phyloP scores from a whole-genome alignment of 2,797 vertebrate species.

The Thaleichthys pacificus region DNA sequence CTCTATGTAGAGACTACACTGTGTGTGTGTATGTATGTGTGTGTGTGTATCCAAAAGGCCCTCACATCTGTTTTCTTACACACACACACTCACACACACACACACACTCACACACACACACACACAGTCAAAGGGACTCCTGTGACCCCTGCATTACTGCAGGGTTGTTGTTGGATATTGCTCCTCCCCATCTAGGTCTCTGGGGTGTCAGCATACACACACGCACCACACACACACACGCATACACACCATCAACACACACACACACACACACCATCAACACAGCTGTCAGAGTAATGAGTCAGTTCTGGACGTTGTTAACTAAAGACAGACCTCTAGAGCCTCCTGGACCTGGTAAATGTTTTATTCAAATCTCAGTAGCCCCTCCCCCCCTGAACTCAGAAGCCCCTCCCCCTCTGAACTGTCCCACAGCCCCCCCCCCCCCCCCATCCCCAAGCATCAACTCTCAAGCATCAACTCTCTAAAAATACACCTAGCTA shows the following conservation, averaged over 20 bases:
- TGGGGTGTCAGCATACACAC: slow-evolving; percentile 4
- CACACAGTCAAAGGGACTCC: slow-evolving; percentile 24
- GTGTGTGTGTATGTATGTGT: background rate
- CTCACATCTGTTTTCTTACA: slow-evolving; percentile 19
- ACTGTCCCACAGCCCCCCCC: too few relatives aligned
- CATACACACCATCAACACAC: background rate
- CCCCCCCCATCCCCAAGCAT: too few relatives aligned
- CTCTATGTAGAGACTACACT: background rate
- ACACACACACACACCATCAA: slow-evolving; percentile 26
- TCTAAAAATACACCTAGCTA: too few relatives aligned
- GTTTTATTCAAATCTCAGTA: too few relatives aligned
- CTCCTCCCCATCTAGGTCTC: slow-evolving; percentile 33
- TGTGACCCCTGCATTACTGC: slow-evolving; percentile 42
- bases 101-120: slow-evolving; percentile 27
- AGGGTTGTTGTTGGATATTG: slow-evolving; percentile 29
- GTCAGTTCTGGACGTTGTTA: background rate
- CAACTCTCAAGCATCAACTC: too few relatives aligned
- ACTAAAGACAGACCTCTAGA: background rate
- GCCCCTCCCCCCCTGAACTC: background rate
- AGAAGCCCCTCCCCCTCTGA: too few relatives aligned
- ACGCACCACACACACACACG: slow-evolving; percentile 7
- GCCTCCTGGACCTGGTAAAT: too few relatives aligned
- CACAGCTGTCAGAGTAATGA: too few relatives aligned
- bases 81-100: slow-evolving; percentile 14
- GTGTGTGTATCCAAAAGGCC: background rate